phyloP scores from a whole-genome alignment of 2,888 invertebrate species.

The Pachymerium ferrugineum region DNA sequence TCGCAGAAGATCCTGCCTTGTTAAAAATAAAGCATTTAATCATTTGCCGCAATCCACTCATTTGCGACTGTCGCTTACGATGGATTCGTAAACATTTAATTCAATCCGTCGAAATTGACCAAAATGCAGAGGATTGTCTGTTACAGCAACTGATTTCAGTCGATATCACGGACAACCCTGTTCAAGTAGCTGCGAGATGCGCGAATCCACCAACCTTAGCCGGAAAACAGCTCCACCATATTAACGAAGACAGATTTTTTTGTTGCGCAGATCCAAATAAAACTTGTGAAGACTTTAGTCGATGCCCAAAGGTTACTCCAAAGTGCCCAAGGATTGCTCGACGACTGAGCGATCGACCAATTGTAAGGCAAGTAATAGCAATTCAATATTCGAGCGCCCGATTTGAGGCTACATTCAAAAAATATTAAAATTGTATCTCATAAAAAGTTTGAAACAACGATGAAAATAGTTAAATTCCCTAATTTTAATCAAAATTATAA shows the following conservation, averaged over 20 bases:
- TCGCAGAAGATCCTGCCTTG: background rate
- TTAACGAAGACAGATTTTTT: background rate
- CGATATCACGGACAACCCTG: no score
- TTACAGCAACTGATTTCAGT: background rate
- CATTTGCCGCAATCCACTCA: conserved; percentile 14
- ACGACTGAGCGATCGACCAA: no score
- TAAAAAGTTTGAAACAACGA: no score
- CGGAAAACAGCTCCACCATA: background rate
- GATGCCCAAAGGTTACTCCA: background rate
- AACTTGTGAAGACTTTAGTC: background rate
- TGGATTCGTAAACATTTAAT: conserved; percentile 23
- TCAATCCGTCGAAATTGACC: background rate
- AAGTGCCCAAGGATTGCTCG: no score
- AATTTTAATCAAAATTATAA: background rate
- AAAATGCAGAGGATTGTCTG: background rate
- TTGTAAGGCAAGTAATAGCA: no score
- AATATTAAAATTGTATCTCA: no score
- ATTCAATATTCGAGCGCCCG: no score
- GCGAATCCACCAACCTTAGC: conserved; percentile 4
- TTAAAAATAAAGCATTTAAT: background rate
- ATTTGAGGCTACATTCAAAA: no score
- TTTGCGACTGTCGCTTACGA: conserved; percentile 12
- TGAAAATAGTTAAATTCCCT: background rate
- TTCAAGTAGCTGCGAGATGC: background rate
- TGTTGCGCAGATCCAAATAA: background rate